phyloP scores from a whole-genome alignment of 2,797 vertebrate genomes.

The Cuculus canorus region DNA sequence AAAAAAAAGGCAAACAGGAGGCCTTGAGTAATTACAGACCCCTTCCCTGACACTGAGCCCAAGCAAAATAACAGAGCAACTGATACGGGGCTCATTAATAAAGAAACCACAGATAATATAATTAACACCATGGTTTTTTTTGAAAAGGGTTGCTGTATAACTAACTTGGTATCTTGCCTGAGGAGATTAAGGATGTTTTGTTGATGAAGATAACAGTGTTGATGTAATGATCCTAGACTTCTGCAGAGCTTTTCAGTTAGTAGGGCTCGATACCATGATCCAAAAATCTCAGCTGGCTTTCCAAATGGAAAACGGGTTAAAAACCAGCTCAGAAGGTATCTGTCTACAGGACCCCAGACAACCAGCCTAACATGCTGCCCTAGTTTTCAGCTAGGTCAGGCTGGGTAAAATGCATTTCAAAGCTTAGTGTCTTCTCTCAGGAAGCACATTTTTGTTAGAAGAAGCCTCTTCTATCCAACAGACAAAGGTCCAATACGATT shows the following conservation, averaged over 20 bases:
- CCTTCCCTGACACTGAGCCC: neutral
- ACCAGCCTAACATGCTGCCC: fast-evolving
- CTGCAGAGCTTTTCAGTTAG: neutral
- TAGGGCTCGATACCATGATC: fast-evolving
- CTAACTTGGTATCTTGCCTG: neutral
- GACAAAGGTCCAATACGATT: neutral
- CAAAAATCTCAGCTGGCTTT: neutral
- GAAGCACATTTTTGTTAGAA: neutral
- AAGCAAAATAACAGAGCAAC: neutral
- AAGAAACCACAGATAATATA: neutral
- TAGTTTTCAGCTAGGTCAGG: neutral
- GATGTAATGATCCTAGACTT: neutral
- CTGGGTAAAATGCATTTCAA: neutral
- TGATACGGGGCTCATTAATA: constrained; percentile 2
- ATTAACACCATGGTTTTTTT: constrained; percentile 19
- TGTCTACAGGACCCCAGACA: neutral
- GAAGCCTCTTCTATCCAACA: neutral
- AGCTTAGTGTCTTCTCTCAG: neutral
- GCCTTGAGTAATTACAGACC: constrained; percentile 25
- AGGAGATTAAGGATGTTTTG: neutral
- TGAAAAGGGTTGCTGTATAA: neutral
- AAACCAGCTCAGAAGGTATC: neutral
- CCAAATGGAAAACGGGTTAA: neutral
- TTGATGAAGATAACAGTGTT: neutral
- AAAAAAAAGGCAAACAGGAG: neutral